Evolutionary conservation across 2,113 vertebrate genomes (phyloP), one percentile per base, ranked within the genome.

Genomic region (Trinectes maculatus): DNA sequence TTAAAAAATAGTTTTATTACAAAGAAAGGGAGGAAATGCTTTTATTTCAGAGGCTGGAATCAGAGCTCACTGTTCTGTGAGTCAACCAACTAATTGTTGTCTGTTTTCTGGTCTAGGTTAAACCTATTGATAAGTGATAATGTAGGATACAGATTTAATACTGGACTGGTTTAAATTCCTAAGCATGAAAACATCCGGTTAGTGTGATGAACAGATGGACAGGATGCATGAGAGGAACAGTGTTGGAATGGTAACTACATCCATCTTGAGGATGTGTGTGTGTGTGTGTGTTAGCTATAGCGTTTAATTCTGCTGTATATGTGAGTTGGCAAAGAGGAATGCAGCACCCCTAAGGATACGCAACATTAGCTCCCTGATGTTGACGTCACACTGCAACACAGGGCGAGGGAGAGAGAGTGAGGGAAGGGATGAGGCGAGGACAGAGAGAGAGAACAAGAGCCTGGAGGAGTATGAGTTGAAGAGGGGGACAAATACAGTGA

Each of bases 301-400:
- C 34, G 64, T 70, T 71, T 15, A 21, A 77, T 65, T 63, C 15
- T 60, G 43, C 47, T 66, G 75, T 1, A 59, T 40, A 9, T 25
- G 70, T 73, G 47, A 64, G 53, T 62, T 8, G 10, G 54, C 47
- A 18, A 61, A 56, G 21, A 79, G 72, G 72, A 72, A 71, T 84
- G 69, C 63, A 61, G 55, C 67, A 49, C 75, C 83, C n/a, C 63
- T 71, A 82, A 84, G 48, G 77, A 82, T 80, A 74, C 37, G 46
- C 58, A 63, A 77, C 71, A 80, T 82, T 85, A 85, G 65, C 80
- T 83, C 69, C 62, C 65, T 53, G 65, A 80, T 75, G 78, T 73
- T 85, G 84, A 89, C 86, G 64, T 84, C 78, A 85, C 74, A 63
- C 77, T 83, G 82, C 82, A 82, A 82, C 78, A 78, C 68, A 48